Evolutionary conservation across 2,888 invertebrate genomes (phyloP), one percentile per base, ranked within the genome.

Genomic region (Theodoxus fluviatilis): DNA sequence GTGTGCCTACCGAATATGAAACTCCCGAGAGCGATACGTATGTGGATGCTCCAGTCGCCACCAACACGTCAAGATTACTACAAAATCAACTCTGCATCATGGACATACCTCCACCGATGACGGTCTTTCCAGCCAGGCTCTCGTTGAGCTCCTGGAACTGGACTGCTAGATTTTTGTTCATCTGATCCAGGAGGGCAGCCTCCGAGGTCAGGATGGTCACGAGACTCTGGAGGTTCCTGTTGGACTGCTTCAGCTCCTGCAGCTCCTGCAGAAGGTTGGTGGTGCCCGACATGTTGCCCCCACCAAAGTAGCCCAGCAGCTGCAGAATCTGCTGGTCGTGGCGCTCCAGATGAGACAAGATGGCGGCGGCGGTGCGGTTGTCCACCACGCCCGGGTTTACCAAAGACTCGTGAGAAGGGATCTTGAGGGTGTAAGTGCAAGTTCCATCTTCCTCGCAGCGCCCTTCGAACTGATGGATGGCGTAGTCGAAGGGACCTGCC

Each of bases 341-440:
- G 9, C 52, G 59, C 22, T 66, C 61, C 6, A 72, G 69, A 63
- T 72, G 72, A 4, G 31, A 31, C 25, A 72, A 40, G 33, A 72
- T 69, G 37, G 72, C 66, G 2, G 69, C 33, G n/a, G 72, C 69
- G 1, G 72, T 72, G 12, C 49, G 31, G 43, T 72, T 72, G 69
- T 72, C 72, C 49, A 69, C 59, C 18, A 69, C 67, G 6, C 69
- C 65, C n/a, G 71, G 69, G 25, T 71, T 71, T n/a, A 65, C 59
- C 31, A 72, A 38, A 3, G 72, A 47, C 22, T 69, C 63, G 12
- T 61, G 61, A 40, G 67, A 47, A 4, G 72, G 72, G 33, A 72
- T 72, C 31, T 38, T 40, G n/a, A 72, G 55, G 0, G 67, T 52
- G 37, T 72, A 72, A 15, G 66, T 66, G 43, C 72, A 72, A 7